These are phyloP conservation scores for Lysandra coridon DNA, from an alignment of 2,888 invertebrate species.

Conservation along the genomic window DNA sequence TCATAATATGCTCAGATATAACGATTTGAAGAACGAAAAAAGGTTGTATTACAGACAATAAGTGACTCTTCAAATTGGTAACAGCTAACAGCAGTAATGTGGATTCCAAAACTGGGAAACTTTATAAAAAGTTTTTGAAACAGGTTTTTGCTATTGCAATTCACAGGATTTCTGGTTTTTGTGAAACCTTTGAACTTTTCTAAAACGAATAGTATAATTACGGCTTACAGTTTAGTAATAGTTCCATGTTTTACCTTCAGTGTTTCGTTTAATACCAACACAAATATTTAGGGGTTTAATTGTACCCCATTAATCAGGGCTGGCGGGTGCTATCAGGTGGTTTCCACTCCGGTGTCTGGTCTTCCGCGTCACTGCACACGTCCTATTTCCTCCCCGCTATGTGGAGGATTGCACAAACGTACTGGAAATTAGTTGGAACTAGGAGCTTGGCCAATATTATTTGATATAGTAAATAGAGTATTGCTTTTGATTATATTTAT, in stretches of 20 bases:
- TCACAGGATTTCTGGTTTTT: neutral
- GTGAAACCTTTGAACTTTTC: neutral
- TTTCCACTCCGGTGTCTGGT: constrained; percentile 9
- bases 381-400: neutral
- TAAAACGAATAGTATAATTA: neutral
- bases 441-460: no score
- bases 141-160: no score
- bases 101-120: no score
- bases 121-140: no score
- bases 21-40: no score
- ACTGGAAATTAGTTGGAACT: neutral
- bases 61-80: no score
- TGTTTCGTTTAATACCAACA: neutral
- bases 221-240: no score
- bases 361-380: constrained; percentile 1
- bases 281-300: neutral
- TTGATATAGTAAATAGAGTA: neutral
- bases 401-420: neutral
- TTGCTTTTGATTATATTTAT: no score
- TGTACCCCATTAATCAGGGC: neutral
- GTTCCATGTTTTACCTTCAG: no score
- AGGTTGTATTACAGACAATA: no score
- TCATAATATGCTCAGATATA: no score
- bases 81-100: no score
- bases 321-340: neutral